Evolutionary conservation across 2,888 invertebrate genomes (phyloP).

Genomic region (Meliscaeva auricollis): DNA sequence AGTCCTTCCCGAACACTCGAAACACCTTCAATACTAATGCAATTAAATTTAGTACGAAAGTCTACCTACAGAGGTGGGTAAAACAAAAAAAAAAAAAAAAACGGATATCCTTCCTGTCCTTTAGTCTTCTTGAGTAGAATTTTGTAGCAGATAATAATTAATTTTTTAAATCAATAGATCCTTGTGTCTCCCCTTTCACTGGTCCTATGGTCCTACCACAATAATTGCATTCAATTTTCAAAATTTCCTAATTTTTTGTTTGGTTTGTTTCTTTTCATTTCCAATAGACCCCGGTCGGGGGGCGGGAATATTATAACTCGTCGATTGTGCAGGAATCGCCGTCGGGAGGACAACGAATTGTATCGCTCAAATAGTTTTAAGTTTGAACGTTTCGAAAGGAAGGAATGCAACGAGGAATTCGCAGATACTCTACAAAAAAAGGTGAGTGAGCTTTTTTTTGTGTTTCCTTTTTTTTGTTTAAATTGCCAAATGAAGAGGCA

Average conservation of each 20-base stretch:
- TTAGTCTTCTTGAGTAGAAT: not conserved
- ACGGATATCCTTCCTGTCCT: constrained; percentile 29
- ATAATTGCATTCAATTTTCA: not conserved
- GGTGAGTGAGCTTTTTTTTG: constrained; percentile 85
- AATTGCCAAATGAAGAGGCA: constrained; percentile 6
- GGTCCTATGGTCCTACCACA: not conserved
- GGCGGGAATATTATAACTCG: constrained; percentile 86
- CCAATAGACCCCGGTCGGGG: constrained; percentile 81
- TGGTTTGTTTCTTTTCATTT: not conserved
- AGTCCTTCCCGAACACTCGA: constrained; percentile 10
- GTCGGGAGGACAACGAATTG: constrained; percentile 92
- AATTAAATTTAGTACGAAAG: constrained; percentile 60
- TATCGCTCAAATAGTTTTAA: constrained; percentile 95
- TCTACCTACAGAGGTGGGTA: too few relatives aligned
- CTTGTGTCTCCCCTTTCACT: not conserved
- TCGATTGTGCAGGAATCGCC: constrained; percentile 90
- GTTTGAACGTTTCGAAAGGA: constrained; percentile 92
- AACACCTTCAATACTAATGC: constrained; percentile 10
- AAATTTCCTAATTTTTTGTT: not conserved
- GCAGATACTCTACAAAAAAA: constrained; percentile 87
- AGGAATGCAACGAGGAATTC: constrained; percentile 87
- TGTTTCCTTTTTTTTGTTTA: constrained; percentile 31
- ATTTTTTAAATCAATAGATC: constrained; percentile 10
- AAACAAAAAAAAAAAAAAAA: too few relatives aligned
- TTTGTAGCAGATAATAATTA: constrained; percentile 58